A percentile compares a stretch with the other conserved stretches of the same genome.
Evolutionary conservation across 2,797 vertebrate species (phyloP).

Genomic region (Argya squamiceps): DNA sequence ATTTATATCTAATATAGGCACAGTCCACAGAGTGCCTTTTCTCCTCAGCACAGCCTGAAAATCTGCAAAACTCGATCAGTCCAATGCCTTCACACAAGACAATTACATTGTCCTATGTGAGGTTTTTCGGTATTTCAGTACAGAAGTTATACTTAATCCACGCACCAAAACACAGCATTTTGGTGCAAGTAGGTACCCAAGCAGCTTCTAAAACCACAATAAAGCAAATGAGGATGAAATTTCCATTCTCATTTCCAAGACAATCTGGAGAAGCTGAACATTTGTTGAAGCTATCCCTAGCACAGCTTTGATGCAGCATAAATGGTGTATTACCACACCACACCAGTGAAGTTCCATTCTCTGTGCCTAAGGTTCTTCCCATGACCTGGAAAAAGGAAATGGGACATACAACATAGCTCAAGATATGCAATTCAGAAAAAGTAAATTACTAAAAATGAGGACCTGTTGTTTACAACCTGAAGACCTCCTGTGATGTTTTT

Average conservation of each 20-base stretch:
- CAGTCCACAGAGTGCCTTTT: accelerated
- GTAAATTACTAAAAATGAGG: not conserved
- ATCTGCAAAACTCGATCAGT: not conserved
- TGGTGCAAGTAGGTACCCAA: not conserved
- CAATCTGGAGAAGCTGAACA: not conserved
- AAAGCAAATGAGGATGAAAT: not conserved
- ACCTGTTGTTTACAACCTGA: not conserved
- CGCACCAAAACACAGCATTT: not conserved
- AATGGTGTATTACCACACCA: not conserved
- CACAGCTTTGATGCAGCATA: accelerated
- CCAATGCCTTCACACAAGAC: accelerated
- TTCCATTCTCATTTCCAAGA: not conserved
- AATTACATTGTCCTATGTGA: not conserved
- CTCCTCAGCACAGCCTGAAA: not conserved
- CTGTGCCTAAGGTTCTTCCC: not conserved
- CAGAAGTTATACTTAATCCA: not conserved
- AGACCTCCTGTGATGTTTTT: not conserved
- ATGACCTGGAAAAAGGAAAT: not conserved
- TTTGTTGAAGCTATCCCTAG: not conserved
- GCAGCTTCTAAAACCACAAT: not conserved
- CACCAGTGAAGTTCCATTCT: not conserved
- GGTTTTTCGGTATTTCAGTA: not conserved
- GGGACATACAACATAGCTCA: not conserved
- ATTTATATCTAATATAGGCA: not conserved
- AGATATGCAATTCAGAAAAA: not conserved